These are phyloP conservation scores for Diprion similis DNA, from an alignment of 1,140 invertebrate genomes.

Conservation along the genomic window DNA sequence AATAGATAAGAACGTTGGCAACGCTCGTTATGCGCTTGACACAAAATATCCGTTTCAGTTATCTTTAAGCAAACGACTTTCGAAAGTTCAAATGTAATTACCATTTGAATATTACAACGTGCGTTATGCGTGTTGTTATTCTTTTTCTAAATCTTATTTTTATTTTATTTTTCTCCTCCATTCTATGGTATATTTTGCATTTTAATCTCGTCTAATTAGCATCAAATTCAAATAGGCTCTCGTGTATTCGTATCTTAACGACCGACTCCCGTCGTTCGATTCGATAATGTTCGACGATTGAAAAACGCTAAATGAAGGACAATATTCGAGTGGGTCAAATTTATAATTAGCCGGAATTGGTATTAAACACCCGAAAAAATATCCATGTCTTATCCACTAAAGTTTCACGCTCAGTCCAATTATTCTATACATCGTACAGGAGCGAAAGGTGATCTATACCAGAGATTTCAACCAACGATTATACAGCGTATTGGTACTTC, in stretches of 20 bases:
- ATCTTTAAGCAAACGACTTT: neutral
- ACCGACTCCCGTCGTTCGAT: neutral
- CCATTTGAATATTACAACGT: neutral
- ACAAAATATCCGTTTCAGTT: neutral
- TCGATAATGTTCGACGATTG: neutral
- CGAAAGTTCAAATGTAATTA: neutral
- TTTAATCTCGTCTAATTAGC: neutral
- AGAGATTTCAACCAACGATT: no score
- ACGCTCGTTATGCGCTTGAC: neutral
- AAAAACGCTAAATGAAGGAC: neutral
- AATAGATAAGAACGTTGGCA: neutral
- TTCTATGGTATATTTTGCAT: no score
- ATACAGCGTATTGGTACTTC: no score
- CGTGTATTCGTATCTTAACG: neutral
- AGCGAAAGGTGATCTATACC: neutral
- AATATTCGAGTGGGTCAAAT: neutral
- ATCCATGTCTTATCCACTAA: neutral
- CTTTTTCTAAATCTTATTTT: neutral
- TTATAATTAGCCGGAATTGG: neutral
- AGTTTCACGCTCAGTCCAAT: neutral
- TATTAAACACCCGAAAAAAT: neutral
- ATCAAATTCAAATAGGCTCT: constrained; percentile 3
- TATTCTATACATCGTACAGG: neutral
- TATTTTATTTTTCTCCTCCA: neutral
- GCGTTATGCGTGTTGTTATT: no score